phyloP scores from a whole-genome alignment of 2,888 invertebrate species.

The Serrognathus titanus region DNA sequence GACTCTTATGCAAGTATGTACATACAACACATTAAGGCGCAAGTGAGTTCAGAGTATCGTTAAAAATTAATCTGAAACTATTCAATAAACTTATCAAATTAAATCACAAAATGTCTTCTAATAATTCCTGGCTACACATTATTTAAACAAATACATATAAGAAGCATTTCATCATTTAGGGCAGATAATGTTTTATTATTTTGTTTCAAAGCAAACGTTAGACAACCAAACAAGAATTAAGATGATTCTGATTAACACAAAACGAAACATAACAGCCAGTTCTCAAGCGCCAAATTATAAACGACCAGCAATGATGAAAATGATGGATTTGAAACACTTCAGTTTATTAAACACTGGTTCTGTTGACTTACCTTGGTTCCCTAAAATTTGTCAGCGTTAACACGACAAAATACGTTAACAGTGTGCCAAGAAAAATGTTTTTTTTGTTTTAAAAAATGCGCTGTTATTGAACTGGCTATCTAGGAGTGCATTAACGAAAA shows the following conservation, averaged over 20 bases:
- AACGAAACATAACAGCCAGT: conserved; percentile 6
- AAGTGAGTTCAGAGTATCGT: too few relatives aligned
- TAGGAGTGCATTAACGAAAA: not conserved
- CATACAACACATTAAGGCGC: too few relatives aligned
- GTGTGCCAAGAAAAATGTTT: not conserved
- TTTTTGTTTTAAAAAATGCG: conserved; percentile 6
- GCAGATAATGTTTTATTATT: too few relatives aligned
- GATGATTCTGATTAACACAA: too few relatives aligned
- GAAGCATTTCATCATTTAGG: too few relatives aligned
- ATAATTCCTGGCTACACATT: too few relatives aligned
- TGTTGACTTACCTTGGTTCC: conserved; percentile 23
- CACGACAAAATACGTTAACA: conserved; percentile 13
- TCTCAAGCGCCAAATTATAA: conserved; percentile 16
- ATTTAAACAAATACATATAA: too few relatives aligned
- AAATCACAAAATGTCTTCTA: too few relatives aligned
- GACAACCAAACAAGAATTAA: not conserved
- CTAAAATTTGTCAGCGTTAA: conserved; percentile 25
- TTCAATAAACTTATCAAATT: too few relatives aligned
- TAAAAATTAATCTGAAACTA: too few relatives aligned
- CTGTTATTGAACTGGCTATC: conserved; percentile 12
- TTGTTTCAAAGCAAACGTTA: too few relatives aligned
- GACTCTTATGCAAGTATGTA: too few relatives aligned
- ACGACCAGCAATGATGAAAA: not conserved
- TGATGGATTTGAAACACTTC: not conserved
- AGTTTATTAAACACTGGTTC: not conserved